Evolutionary conservation across 2,797 vertebrate species (phyloP), one percentile per base, ranked within the genome.

Genomic region (Lerista edwardsae): DNA sequence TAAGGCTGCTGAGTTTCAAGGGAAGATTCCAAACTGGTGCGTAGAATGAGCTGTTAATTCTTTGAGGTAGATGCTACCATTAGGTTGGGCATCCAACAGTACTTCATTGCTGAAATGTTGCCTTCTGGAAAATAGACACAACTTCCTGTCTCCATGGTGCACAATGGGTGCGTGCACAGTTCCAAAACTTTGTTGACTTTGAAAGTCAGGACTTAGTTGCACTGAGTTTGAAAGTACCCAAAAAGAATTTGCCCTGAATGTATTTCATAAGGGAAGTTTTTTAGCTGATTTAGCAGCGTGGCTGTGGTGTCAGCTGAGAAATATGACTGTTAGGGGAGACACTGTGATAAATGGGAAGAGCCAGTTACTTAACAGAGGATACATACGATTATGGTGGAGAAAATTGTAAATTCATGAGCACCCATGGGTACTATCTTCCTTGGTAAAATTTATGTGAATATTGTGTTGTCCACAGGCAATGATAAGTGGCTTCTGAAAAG

Each of bases 381-480:
- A 59, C 2, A 39, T 72, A 51, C 36, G 79, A 85, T 85, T 83
- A 89, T 31, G 91, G 44, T 59, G 78, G 64, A 86, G 85, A 15
- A 90, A 85, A 73, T 57, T 81, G 84, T 80, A 90, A 95, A 94
- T 93, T 93, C 78, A 90, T 93, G 76, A 90, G 75, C 23, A 85
- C 21, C 55, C 11, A 79, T 71, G 41, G 71, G 65, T 92, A 84
- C 39, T 91, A 86, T 84, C 34, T 94, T 86, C 1, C 76, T 84
- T 85, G 29, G 83, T 89, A 93, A 91, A 93, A 93, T 93, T 94
- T 91, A 92, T 94, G 79, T 85, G 89, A 89, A 86, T 93, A 93
- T 74, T 86, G 65, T 88, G 61, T 41, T 94, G 89, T 93, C 89
- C 88, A 83, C 77, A 84, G 89, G 91, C 90, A 77, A 82, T 94